phyloP scores from a whole-genome alignment of 2,888 invertebrate genomes.

The Polydesmus complanatus region DNA sequence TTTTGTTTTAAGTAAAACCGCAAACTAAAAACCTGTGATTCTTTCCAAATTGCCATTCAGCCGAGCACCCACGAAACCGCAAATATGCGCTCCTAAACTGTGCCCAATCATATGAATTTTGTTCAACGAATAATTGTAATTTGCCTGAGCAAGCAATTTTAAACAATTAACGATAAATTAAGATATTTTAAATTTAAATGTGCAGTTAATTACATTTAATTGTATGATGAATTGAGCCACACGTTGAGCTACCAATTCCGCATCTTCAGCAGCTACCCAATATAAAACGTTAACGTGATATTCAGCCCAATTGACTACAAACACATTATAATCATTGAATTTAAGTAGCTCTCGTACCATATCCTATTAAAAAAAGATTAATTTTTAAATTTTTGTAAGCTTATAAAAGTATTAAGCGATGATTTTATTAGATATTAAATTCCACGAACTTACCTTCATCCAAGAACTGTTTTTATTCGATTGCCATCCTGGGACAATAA shows the following conservation, averaged over 20 bases:
- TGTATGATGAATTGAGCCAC: neutral
- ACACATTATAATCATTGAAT: neutral
- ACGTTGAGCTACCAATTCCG: neutral
- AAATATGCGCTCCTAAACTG: conserved; percentile 79
- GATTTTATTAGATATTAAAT: too few relatives aligned
- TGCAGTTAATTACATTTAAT: neutral
- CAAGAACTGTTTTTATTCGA: too few relatives aligned
- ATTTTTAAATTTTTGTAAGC: too few relatives aligned
- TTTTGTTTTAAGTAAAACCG: neutral
- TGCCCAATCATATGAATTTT: conserved; percentile 35
- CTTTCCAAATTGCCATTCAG: conserved; percentile 51
- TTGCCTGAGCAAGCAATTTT: neutral
- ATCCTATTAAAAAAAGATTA: too few relatives aligned
- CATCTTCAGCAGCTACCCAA: neutral
- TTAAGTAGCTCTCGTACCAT: neutral
- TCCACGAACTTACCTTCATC: too few relatives aligned
- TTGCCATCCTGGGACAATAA: too few relatives aligned
- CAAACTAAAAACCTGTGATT: conserved; percentile 52
- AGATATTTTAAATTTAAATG: neutral
- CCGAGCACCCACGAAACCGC: conserved; percentile 77
- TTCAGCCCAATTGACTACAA: neutral
- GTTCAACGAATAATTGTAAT: neutral
- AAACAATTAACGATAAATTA: neutral
- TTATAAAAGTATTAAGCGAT: too few relatives aligned
- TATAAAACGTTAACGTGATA: neutral